phyloP scores from a whole-genome alignment of 2,113 vertebrate genomes.

The Eulemur macaco region DNA sequence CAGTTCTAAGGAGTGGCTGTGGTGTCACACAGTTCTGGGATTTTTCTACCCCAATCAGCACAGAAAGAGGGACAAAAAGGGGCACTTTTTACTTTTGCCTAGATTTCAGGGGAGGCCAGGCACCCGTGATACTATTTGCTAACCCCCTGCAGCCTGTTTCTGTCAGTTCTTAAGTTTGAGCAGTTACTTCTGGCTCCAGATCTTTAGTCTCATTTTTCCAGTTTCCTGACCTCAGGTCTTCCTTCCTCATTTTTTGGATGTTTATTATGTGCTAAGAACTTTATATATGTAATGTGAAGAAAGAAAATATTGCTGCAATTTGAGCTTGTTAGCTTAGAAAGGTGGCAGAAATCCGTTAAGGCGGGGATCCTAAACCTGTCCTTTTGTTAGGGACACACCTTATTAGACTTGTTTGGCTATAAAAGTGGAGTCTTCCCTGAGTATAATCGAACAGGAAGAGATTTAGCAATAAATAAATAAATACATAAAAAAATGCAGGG shows the following conservation, averaged over 20 bases:
- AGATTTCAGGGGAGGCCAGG: background rate
- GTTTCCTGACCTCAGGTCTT: background rate
- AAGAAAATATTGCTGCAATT: background rate
- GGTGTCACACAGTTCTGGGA: background rate
- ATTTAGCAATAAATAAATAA: background rate
- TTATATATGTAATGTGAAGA: background rate
- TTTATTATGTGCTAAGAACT: background rate
- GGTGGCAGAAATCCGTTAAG: background rate
- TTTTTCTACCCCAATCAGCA: background rate
- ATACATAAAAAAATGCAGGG: background rate
- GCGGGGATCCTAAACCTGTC: too few species aligned
- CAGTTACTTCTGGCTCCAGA: background rate
- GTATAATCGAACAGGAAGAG: background rate
- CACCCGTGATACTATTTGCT: too few species aligned
- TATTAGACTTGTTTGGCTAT: background rate
- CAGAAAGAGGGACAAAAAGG: background rate
- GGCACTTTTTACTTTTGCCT: background rate
- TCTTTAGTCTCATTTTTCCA: background rate
- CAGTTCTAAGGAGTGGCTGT: background rate
- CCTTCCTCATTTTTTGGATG: background rate
- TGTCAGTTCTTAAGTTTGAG: background rate
- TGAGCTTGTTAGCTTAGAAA: background rate
- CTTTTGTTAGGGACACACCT: background rate
- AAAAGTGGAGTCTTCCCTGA: background rate
- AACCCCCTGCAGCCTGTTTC: background rate